Evolutionary conservation across 2,113 vertebrate species (phyloP).

Genomic region (Ardeotis arabs): DNA sequence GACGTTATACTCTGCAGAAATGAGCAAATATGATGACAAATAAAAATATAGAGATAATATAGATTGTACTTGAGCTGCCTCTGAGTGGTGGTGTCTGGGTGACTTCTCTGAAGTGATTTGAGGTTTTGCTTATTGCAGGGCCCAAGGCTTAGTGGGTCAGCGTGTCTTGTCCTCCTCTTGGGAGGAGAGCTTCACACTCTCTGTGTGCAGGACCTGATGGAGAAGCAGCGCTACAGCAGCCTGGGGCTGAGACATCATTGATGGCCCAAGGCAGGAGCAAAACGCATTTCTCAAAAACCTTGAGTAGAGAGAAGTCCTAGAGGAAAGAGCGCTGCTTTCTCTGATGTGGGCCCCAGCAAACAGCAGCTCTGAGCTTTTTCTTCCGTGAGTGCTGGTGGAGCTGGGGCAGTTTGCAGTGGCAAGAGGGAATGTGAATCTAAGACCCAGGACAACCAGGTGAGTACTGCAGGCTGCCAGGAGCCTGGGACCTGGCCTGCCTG

Average conservation of each 20-base stretch:
- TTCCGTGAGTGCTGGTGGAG: not conserved
- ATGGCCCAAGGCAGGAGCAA: not conserved
- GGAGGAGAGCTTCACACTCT: accelerated
- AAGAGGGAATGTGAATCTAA: not conserved
- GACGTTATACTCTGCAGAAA: slow-evolving; percentile 76
- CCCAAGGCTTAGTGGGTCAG: not conserved
- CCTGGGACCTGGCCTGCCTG: not conserved
- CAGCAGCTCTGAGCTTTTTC: not conserved
- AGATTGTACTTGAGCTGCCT: slow-evolving; percentile 74
- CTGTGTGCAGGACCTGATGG: not conserved
- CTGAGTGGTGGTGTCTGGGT: slow-evolving; percentile 41
- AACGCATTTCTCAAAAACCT: not conserved
- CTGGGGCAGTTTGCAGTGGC: not conserved
- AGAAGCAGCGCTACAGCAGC: not conserved
- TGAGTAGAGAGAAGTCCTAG: not conserved
- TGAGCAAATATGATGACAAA: slow-evolving; percentile 76
- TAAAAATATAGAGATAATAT: slow-evolving; percentile 79
- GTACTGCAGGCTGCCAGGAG: not conserved
- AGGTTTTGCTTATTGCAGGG: not conserved
- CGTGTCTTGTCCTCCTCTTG: not conserved
- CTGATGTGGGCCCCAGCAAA: not conserved
- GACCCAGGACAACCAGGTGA: not conserved
- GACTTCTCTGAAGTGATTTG: not conserved
- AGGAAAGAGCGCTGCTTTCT: not conserved
- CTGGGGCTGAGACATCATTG: not conserved